Evolutionary conservation across 2,888 invertebrate species (phyloP).

Genomic region (Thera obeliscata): DNA sequence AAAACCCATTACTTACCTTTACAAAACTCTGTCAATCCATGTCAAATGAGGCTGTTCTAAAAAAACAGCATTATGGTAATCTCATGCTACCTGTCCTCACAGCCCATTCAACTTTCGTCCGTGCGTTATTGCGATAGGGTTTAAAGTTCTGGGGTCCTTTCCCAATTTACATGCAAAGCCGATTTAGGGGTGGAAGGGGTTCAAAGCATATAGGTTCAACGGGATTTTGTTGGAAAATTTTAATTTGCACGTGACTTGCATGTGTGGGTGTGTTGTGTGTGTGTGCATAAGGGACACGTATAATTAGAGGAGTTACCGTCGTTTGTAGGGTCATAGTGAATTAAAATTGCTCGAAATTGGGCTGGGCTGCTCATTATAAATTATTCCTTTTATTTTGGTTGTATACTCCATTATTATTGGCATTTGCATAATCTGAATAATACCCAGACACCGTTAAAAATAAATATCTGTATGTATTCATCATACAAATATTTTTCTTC

Average conservation of each 20-base stretch:
- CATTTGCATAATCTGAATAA: neutral
- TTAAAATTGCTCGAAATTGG: slow-evolving; percentile 7
- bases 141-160: slow-evolving; percentile 11
- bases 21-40: slow-evolving; percentile 36
- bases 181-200: slow-evolving; percentile 41
- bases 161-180: slow-evolving; percentile 42
- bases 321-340: slow-evolving; percentile 20
- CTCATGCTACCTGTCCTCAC: slow-evolving; percentile 16
- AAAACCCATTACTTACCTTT: slow-evolving; percentile 35
- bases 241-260: slow-evolving; percentile 38
- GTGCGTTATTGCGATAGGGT: slow-evolving; percentile 18
- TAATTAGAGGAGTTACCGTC: slow-evolving; percentile 29
- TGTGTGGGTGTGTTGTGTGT: slow-evolving; percentile 17
- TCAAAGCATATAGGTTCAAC: slow-evolving; percentile 44
- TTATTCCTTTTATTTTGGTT: slow-evolving; percentile 1
- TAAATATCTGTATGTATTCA: too few relatives aligned
- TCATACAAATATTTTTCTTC: too few relatives aligned
- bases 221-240: slow-evolving; percentile 44
- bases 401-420: neutral
- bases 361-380: slow-evolving; percentile 20
- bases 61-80: slow-evolving; percentile 37
- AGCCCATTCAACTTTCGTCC: slow-evolving; percentile 11
- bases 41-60: slow-evolving; percentile 33
- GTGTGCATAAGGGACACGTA: slow-evolving; percentile 18
- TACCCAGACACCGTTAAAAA: too few relatives aligned